Base-by-base conservation (phyloP, 2,797 vertebrate genomes). In the Lutjanus campechanus region DNA sequence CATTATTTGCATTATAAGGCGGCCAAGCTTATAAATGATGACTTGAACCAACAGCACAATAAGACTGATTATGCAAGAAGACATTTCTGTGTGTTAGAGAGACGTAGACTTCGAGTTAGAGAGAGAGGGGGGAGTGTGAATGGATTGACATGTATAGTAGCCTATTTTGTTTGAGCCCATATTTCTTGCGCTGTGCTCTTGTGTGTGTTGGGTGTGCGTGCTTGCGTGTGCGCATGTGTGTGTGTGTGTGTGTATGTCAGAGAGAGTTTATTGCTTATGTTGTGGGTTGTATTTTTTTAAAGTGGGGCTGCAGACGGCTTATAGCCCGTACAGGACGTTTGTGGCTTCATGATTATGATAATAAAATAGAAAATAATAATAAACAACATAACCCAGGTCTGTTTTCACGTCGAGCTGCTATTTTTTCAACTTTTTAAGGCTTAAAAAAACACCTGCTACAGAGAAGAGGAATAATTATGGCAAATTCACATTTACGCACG, bases 111-210 rank as follows among this genome's bases (percentile, higher is more conserved):
- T 8, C 40, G 11, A 51, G 41, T 11, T 8, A 29, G 36, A 15
- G 43, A 66, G 22, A 15, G 15, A 44, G 60, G n/a, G 41, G 9
- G 64, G 47, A 25, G 65, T 47, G 70, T 70, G 75, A 85, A 76
- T 72, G 68, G 81, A 85, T 79, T 89, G 91, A 85, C 84, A 74
- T 89, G 79, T 79, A 82, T 85, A 84, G 79, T 73, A 83, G 72
- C 70, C 85, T 73, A 77, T 88, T 91, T 90, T 80, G 84, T 89
- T 85, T 82, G 79, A 84, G 76, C 60, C 82, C 80, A 89, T 90
- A 91, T 84, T 86, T 91, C 79, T 82, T 83, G n/a, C 58, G 56
- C 17, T n/a, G 50, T 13, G 46, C 29, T 25, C 2, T 40, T 12
- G 20, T 11, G 61, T 56, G 44, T 8, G 51, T 44, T 36, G 22